Evolutionary conservation across 2,113 vertebrate genomes (phyloP), one percentile per base, ranked within the genome.

Genomic region (Hiodon tergisus): DNA sequence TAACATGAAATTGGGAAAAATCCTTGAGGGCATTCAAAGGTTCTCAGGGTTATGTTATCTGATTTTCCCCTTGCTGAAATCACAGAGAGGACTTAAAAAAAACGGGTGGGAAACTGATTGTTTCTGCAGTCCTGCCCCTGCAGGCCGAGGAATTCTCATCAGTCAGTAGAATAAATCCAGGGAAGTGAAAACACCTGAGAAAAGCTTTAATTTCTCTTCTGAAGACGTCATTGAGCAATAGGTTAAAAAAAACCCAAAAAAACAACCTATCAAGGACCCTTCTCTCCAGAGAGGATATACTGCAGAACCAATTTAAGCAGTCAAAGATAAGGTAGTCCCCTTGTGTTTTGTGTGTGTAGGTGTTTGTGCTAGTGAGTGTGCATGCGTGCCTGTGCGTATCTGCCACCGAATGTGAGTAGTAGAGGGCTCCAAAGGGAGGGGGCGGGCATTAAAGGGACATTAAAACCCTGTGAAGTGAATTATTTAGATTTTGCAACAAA

Each of bases 401-500:
- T 71, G 74, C 62, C 6, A 11, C 47, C 52, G 6, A 50, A 51
- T 63, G 13, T 53, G 62, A 53, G 60, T 48, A 10, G 13, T 11
- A 3, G 9, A 52, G 17, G 50, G 10, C 7, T 31, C 10, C 11
- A 57, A 4, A 16, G 57, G 5, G 11, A 71, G 7, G 72, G 71
- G 70, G 80, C 76, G 31, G 72, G 76, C 50, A 60, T 70, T 68
- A 71, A 17, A 72, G 31, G 31, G 9, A 48, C 8, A 57, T 52
- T 17, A 61, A 13, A 59, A 75, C 54, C 5, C 48, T 76, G 71
- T 76, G 63, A 71, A 63, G 83, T 84, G 2, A 78, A 88, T 85
- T 79, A 86, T 87, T 86, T 77, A 88, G 79, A 74, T 68, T 8
- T 67, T 70, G 47, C 67, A 77, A 83, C 83, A 78, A 79, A 76